A percentile compares a stretch with the other conserved stretches of the same genome.
Conservation (phyloP, 2,888 invertebrate species). For the Thereva nobilitata region DNA sequence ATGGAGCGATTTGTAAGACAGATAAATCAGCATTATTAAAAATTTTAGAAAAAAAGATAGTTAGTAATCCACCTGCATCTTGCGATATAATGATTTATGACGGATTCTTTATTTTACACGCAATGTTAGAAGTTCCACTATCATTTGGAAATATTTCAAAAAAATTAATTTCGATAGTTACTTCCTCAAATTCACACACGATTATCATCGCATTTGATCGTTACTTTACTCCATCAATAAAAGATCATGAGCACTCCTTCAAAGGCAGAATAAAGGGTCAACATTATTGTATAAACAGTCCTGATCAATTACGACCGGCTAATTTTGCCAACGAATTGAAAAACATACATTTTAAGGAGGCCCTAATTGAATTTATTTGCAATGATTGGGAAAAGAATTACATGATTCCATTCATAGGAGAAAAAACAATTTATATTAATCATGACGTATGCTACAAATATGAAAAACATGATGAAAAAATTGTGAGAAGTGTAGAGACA, state of each 20-base stretch:
- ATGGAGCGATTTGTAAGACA: constrained; percentile 47
- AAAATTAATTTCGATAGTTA: constrained; percentile 38
- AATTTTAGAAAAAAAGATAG: constrained; percentile 43
- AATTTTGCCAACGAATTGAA: constrained; percentile 43
- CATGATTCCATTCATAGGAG: constrained; percentile 36
- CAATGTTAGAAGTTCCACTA: constrained; percentile 47
- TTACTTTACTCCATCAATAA: constrained; percentile 44
- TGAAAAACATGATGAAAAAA: constrained; percentile 35
- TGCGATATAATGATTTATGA: constrained; percentile 47
- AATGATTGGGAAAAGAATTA: constrained; percentile 42
- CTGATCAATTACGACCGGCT: constrained; percentile 41
- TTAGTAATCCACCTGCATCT: constrained; percentile 38
- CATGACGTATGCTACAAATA: constrained; percentile 38
- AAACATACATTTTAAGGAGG: constrained; percentile 44
- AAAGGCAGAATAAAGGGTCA: constrained; percentile 14
- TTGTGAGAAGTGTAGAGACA: constrained; percentile 23
- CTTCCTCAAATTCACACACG: constrained; percentile 41
- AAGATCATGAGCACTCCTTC: constrained; percentile 44
- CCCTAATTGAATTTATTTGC: constrained; percentile 41
- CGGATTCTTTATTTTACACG: constrained; percentile 49
- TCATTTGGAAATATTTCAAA: constrained; percentile 48
- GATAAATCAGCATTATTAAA: constrained; percentile 45
- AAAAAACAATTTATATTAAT: constrained; percentile 43
- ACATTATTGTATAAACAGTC: constrained; percentile 39
- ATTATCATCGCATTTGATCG: constrained; percentile 44